Evolutionary conservation across 2,797 vertebrate genomes (phyloP).

Genomic region (Anniella stebbinsi): DNA sequence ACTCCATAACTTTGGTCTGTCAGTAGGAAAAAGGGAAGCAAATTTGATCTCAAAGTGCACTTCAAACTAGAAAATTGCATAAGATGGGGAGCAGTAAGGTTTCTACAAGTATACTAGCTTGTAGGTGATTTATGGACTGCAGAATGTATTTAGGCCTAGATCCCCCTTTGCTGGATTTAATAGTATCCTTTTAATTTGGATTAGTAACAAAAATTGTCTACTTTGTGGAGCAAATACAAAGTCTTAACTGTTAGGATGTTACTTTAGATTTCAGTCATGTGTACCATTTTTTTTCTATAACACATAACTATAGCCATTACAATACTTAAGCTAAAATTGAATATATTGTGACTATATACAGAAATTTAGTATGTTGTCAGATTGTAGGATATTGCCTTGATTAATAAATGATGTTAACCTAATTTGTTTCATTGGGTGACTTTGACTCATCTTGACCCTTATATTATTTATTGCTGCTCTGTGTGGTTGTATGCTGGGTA

Average conservation of each 20-base stretch:
- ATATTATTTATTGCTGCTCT: background rate
- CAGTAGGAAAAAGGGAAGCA: background rate
- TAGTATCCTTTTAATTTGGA: background rate
- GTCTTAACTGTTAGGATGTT: background rate
- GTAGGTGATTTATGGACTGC: background rate
- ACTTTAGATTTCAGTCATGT: background rate
- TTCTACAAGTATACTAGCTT: background rate
- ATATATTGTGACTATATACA: background rate
- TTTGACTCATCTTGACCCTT: background rate
- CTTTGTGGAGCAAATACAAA: background rate
- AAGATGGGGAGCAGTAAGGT: background rate
- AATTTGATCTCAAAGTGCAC: background rate
- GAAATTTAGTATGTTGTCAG: slow-evolving; percentile 1
- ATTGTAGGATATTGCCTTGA: background rate
- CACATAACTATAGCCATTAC: background rate
- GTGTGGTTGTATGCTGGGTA: background rate
- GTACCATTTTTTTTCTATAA: background rate
- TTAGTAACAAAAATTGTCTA: background rate
- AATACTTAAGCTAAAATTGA: background rate
- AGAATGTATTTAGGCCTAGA: background rate
- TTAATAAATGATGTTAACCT: slow-evolving; percentile 11
- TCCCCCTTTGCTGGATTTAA: background rate
- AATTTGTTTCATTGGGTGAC: background rate
- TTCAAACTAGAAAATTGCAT: background rate
- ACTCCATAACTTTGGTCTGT: background rate